Conservation (phyloP, 2,888 invertebrate species). For the Agrotis exclamationis region DNA sequence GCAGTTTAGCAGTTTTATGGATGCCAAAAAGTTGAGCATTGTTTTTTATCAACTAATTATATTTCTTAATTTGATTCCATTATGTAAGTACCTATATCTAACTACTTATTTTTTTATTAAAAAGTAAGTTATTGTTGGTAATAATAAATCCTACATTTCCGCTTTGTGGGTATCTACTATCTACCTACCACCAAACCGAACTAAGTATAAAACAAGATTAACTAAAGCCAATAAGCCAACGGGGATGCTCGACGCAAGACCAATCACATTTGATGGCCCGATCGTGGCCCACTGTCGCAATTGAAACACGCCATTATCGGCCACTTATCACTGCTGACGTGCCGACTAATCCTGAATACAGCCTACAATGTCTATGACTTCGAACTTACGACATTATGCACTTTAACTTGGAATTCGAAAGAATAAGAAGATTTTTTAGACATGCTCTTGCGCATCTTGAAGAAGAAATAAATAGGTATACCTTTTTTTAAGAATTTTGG, state of each 20-base stretch:
- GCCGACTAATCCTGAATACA: slow-evolving; percentile 36
- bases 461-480: no score
- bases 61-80: not conserved
- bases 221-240: slow-evolving; percentile 47
- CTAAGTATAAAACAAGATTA: slow-evolving; percentile 38
- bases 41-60: no score
- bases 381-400: slow-evolving; percentile 23
- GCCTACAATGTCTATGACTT: slow-evolving; percentile 34
- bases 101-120: no score
- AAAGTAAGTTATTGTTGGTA: no score
- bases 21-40: no score
- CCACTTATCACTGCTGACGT: slow-evolving; percentile 60
- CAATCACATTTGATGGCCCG: slow-evolving; percentile 61
- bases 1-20: no score
- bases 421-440: no score
- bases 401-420: not conserved
- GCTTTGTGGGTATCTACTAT: not conserved
- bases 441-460: not conserved
- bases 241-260: slow-evolving; percentile 42
- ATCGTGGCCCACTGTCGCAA: slow-evolving; percentile 65
- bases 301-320: slow-evolving; percentile 56
- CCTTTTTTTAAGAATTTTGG: no score
- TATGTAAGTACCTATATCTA: not conserved
- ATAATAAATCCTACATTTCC: not conserved
- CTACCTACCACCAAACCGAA: slow-evolving; percentile 14